Base-by-base conservation (phyloP, 2,888 invertebrate species). In the Diloba caeruleocephala region DNA sequence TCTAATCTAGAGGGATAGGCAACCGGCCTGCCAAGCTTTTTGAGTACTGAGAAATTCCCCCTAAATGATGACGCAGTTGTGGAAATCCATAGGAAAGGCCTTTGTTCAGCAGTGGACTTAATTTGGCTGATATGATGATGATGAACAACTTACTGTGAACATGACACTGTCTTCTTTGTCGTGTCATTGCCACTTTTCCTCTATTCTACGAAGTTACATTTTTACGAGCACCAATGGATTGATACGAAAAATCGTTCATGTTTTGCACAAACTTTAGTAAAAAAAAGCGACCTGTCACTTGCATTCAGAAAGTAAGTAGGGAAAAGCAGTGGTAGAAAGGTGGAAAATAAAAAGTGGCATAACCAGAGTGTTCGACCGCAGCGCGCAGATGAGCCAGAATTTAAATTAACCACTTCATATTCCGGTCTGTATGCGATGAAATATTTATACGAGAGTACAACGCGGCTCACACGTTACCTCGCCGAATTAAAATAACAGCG, bases 371-470 rank as follows among this genome's bases (percentile, higher is more conserved):
- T 77, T 78, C 76, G 73, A 65, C 81, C 73, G 75, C 64, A 54
- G 60, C 66, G 70, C 71, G 70, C 74, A 74, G 74, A 74, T 77
- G 75, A 83, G 83, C 67, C 83, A 81, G 87, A 87, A 89, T 89
- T 87, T 85, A 87, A 88, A 88, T 88, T 89, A 89, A 88, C 87
- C 85, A 85, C 87, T 89, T 87, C 88, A 88, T 87, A 89, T 86
- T 85, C 84, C 68, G 74, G 78, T 76, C 76, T 76, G 77, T 70
- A 74, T 73, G 78, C 76, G 71, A 80, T 87, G 82, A 85, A 88
- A 87, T 85, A 87, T 87, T 85, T 81, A 88, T 86, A 79, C 69
- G 77, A 74, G 78, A 78, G 74, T 78, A 74, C 71, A 71, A n/a
- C n/a, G 72, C 69, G 71, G 73, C 71, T 60, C 73, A 68, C 76